Base-by-base conservation (phyloP, 1,140 invertebrate species). In the Drosophila kurseongensis region DNA sequence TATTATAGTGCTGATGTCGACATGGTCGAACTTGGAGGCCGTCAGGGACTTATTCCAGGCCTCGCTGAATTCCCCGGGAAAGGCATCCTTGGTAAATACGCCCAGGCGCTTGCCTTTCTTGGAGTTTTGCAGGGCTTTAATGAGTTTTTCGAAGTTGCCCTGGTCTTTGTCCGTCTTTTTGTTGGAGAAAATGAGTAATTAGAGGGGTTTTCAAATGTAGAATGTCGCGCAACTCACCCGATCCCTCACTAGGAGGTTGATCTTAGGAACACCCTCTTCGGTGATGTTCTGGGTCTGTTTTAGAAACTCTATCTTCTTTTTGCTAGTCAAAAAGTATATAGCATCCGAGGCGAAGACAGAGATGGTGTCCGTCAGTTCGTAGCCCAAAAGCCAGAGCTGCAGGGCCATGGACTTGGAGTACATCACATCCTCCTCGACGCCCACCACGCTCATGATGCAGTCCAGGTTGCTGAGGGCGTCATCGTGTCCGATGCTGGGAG, bases 251-350 rank as follows among this genome's bases (percentile, higher is more conserved):
- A 98, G 93, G n/a, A 99, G 94, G 93, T 97, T 97, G 1, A 99
- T 95, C 44, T 96, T 94, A 23, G 98, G 97, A 44, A 98, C 93
- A 66, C 96, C 95, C 86, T 98, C 97, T 74, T 97, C 96, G 92
- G 97, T 98, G 10, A 95, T 94, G 80, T 95, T 96, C 91, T 99
- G 98, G n/a, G 98, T 95, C 86, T 97, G 96, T 78, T 97, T 95
- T 8, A 99, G 93, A 93, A 99, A 99, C 78, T 99, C 98, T 62
- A 99, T 98, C 93, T 99, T 99, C 93, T 99, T 99, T 92, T 99
- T 99, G 91, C 98, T 99, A 0, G 98, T 97, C 27, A 99, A 93
- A 84, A 99, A 98, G 90, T 96, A 95, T 56, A 99, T 96, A 16
- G 94, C 95, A 27, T 96, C 95, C 75, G 98, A 95, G 63, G 97